Conservation (phyloP, 2,113 vertebrate genomes). For the Vulpes ferrilata region DNA sequence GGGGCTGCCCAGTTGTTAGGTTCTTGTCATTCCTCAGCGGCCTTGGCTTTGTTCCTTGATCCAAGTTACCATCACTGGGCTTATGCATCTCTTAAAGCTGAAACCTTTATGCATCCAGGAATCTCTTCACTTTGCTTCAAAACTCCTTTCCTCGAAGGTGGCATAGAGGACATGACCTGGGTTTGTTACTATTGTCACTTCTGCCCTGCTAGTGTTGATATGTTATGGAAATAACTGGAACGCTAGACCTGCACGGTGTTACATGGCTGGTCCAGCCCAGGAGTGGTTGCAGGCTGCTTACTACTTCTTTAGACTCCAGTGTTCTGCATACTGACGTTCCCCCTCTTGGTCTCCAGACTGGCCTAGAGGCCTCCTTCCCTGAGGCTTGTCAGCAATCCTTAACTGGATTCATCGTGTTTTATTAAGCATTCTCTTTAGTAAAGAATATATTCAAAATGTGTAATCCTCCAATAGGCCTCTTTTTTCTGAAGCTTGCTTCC, state of each 20-base stretch:
- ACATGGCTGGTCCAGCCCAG: neutral
- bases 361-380: neutral
- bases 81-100: neutral
- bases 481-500: constrained; percentile 25
- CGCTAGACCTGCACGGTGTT: neutral
- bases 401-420: neutral
- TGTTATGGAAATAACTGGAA: neutral
- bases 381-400: neutral
- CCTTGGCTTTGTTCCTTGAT: neutral
- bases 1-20: no score
- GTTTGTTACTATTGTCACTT: neutral
- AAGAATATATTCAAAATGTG: neutral
- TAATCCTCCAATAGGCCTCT: neutral
- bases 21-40: neutral
- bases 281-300: neutral
- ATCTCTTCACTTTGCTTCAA: neutral
- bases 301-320: neutral
- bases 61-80: neutral
- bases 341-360: neutral
- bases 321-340: neutral
- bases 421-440: neutral
- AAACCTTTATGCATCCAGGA: neutral
- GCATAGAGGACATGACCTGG: neutral
- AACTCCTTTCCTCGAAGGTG: neutral
- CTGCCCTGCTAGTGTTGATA: neutral